A percentile compares a stretch with the other conserved stretches of the same genome.
Conservation (phyloP, 1,140 invertebrate genomes). For the Lepidurus apus region DNA sequence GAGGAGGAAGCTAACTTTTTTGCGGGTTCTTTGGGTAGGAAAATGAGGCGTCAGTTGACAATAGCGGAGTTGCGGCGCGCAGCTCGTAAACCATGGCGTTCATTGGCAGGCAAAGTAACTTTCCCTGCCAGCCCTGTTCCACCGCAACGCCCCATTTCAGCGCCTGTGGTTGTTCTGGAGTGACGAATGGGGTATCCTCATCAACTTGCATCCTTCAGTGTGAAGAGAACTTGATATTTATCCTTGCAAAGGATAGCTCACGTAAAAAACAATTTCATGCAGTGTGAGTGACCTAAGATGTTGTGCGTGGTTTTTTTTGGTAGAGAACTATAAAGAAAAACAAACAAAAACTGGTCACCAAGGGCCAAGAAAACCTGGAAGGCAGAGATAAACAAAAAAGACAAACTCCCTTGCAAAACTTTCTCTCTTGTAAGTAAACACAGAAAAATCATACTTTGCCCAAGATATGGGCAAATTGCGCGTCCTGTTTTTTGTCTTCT, state of each 20-base stretch:
- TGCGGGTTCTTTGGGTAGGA: slow-evolving; percentile 53
- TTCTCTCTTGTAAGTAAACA: background rate
- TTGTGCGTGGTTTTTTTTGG: background rate
- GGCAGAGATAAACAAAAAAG: background rate
- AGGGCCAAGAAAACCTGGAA: background rate
- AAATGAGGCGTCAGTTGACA: slow-evolving; percentile 71
- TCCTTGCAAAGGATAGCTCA: slow-evolving; percentile 15
- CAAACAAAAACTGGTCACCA: background rate
- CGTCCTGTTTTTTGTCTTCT: background rate
- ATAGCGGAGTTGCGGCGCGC: slow-evolving; percentile 74
- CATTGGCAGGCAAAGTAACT: slow-evolving; percentile 27
- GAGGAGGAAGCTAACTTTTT: slow-evolving; percentile 33
- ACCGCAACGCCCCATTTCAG: slow-evolving; percentile 17
- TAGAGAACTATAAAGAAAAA: background rate
- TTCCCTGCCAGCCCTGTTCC: background rate
- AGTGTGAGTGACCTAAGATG: slow-evolving; percentile 6
- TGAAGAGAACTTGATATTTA: background rate
- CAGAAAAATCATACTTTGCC: background rate
- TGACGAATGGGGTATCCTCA: background rate
- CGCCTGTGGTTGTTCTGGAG: background rate
- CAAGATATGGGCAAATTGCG: slow-evolving; percentile 9
- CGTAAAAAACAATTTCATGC: slow-evolving; percentile 10
- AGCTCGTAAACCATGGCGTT: slow-evolving; percentile 82
- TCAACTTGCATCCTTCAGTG: background rate
- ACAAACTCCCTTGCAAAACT: background rate